phyloP scores from a whole-genome alignment of 2,888 invertebrate species.

The Busseola fusca region DNA sequence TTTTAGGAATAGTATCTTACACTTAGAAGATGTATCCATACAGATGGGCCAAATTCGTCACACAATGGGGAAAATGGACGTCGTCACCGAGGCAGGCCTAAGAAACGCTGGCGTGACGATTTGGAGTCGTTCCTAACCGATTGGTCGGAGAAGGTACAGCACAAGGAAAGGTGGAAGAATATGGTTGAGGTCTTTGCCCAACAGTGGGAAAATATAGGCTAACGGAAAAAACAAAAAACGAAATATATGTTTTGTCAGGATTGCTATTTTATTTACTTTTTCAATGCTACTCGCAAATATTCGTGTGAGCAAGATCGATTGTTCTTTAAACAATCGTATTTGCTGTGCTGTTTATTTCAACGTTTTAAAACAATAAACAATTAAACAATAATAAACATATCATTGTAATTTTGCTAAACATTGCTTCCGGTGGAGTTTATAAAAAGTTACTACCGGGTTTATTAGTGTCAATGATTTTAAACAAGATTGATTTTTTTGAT shows the following conservation, averaged over 20 bases:
- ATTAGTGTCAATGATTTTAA: background rate
- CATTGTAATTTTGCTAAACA: background rate
- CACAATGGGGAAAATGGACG: too few species aligned
- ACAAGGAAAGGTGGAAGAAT: too few species aligned
- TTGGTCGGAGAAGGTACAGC: too few species aligned
- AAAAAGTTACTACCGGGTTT: background rate
- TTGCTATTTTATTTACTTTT: background rate
- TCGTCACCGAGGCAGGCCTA: too few species aligned
- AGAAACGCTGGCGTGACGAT: too few species aligned
- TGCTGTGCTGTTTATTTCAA: slow-evolving; percentile 23
- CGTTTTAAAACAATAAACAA: slow-evolving; percentile 26
- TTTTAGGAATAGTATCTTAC: background rate
- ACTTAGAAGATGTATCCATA: too few species aligned
- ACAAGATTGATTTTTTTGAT: background rate
- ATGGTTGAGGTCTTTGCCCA: too few species aligned
- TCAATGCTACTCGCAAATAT: background rate
- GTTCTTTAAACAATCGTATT: background rate
- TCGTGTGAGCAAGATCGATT: slow-evolving; percentile 1
- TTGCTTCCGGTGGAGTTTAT: background rate
- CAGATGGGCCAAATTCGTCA: too few species aligned
- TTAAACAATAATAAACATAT: slow-evolving; percentile 23
- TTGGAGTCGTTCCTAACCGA: too few species aligned
- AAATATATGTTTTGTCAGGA: background rate
- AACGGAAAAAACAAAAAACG: too few species aligned
- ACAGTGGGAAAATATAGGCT: too few species aligned